These are phyloP conservation scores for Drosophila chauvacae DNA, from an alignment of 1,140 invertebrate species.

Conservation along the genomic window DNA sequence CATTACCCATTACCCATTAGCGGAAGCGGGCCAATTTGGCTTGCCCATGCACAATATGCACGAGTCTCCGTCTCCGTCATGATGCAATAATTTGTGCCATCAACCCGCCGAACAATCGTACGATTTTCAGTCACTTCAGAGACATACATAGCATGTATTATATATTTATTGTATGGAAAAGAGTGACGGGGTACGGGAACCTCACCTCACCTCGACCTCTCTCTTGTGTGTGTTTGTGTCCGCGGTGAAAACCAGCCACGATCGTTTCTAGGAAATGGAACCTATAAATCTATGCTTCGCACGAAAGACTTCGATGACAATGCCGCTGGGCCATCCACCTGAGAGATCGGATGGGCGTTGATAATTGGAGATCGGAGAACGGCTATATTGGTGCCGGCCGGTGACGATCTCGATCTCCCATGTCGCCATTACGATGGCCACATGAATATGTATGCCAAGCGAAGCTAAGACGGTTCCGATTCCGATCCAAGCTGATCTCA, in stretches of 20 bases:
- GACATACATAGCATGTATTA: not conserved
- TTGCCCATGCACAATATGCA: slow-evolving; percentile 44
- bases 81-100: slow-evolving; percentile 76
- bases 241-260: slow-evolving; percentile 43
- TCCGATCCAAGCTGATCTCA: slow-evolving; percentile 35
- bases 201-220: slow-evolving; percentile 35
- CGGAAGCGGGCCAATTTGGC: slow-evolving; percentile 69
- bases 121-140: slow-evolving; percentile 52
- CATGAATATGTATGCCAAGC: slow-evolving; percentile 44
- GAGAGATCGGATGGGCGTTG: slow-evolving; percentile 39
- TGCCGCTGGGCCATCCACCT: slow-evolving; percentile 35
- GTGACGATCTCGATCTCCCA: slow-evolving; percentile 39
- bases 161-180: slow-evolving; percentile 1
- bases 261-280: slow-evolving; percentile 60
- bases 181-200: slow-evolving; percentile 11
- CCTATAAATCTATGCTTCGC: slow-evolving; percentile 48
- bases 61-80: slow-evolving; percentile 35
- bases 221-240: not conserved
- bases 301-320: slow-evolving; percentile 48
- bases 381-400: slow-evolving; percentile 46
- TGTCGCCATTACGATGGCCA: slow-evolving; percentile 25
- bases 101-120: slow-evolving; percentile 45
- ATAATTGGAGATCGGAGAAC: slow-evolving; percentile 36
- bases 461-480: slow-evolving; percentile 21
- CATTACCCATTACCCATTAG: slow-evolving; percentile 55